phyloP scores from a whole-genome alignment of 2,888 invertebrate species.

The Dinocampus coccinellae region DNA sequence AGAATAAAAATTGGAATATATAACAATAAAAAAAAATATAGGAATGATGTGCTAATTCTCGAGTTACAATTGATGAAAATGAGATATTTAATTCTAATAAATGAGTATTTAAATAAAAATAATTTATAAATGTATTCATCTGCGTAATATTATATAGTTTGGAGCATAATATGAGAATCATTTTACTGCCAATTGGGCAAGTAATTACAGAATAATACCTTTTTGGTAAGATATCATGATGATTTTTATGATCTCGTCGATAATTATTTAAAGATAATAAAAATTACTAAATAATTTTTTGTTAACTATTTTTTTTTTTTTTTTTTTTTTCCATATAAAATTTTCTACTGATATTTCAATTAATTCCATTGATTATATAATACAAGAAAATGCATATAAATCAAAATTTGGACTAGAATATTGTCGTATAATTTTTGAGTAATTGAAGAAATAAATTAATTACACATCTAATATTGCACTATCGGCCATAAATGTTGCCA shows the following conservation, averaged over 20 bases:
- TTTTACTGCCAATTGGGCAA: not conserved
- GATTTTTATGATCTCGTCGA: not conserved
- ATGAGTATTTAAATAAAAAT: conserved; percentile 41
- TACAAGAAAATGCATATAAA: not conserved
- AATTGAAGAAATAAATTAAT: not conserved
- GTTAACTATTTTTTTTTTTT: too few relatives aligned
- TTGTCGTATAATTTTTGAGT: not conserved
- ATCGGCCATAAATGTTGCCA: conserved; percentile 49
- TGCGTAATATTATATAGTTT: not conserved
- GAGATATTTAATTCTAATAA: conserved; percentile 13
- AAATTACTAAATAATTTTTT: too few relatives aligned
- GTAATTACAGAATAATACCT: conserved; percentile 26
- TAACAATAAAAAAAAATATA: not conserved
- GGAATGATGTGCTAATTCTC: not conserved
- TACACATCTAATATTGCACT: conserved; percentile 55
- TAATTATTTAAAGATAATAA: not conserved
- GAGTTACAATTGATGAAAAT: not conserved
- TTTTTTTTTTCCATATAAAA: too few relatives aligned
- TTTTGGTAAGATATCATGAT: conserved; percentile 29
- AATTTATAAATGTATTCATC: not conserved
- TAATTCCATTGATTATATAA: not conserved
- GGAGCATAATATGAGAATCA: not conserved
- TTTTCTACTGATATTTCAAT: too few relatives aligned
- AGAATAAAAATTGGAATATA: too few relatives aligned
- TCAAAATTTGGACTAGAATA: conserved; percentile 1